These are phyloP conservation scores for Caerostris darwini DNA, from an alignment of 1,140 invertebrate genomes.

Conservation along the genomic window DNA sequence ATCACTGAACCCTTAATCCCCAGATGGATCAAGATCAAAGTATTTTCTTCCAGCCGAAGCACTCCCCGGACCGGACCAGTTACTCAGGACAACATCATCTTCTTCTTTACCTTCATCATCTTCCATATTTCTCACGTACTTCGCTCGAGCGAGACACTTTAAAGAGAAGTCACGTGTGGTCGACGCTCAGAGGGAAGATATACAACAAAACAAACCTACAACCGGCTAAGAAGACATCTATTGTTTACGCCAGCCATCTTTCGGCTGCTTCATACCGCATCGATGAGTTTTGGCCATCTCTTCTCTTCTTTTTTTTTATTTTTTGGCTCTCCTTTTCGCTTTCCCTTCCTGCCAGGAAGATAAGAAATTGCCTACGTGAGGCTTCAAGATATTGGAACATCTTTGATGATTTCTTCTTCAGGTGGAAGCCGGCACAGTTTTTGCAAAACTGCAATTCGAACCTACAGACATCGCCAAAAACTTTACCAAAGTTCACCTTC, in stretches of 20 bases:
- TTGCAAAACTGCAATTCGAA: too few relatives aligned
- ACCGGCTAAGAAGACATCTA: conserved; percentile 14
- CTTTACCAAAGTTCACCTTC: too few relatives aligned
- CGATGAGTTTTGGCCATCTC: conserved; percentile 27
- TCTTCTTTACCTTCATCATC: conserved; percentile 20
- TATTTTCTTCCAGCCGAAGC: conserved; percentile 3
- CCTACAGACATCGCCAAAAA: too few relatives aligned
- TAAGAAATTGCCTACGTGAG: conserved; percentile 42
- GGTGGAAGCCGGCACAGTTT: neutral
- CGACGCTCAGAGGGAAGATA: neutral
- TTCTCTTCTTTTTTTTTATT: neutral
- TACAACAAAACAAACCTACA: conserved; percentile 4
- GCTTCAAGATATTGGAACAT: neutral
- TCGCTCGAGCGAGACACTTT: conserved; percentile 52
- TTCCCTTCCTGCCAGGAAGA: conserved; percentile 26
- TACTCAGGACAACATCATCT: neutral
- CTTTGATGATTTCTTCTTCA: neutral
- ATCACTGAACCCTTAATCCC: conserved; percentile 46
- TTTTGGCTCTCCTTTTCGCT: neutral
- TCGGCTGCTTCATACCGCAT: conserved; percentile 16
- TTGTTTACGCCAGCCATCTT: conserved; percentile 26
- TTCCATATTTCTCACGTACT: conserved; percentile 53
- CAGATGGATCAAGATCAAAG: conserved; percentile 54
- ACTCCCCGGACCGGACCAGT: neutral
- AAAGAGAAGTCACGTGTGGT: conserved; percentile 45